phyloP scores from a whole-genome alignment of 2,797 vertebrate genomes.

The Fistularia commersonii region DNA sequence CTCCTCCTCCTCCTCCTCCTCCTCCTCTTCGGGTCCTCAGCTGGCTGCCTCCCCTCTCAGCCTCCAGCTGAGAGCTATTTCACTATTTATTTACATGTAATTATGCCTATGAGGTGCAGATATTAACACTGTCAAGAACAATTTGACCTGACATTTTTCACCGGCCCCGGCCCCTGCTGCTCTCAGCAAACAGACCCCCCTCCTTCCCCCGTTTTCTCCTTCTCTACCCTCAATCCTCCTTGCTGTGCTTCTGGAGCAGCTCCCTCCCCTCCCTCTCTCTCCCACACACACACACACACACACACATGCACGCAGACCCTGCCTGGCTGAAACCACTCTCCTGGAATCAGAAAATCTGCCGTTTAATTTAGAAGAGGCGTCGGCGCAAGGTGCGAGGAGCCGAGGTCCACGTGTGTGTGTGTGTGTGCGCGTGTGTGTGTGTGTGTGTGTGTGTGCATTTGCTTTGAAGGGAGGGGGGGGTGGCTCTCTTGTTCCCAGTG shows the following conservation, averaged over 20 bases:
- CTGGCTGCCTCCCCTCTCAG: slow-evolving; percentile 83
- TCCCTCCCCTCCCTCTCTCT: slow-evolving; percentile 9
- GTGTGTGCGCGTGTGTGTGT: slow-evolving; percentile 27
- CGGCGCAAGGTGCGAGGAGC: slow-evolving; percentile 55
- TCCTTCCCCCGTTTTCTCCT: slow-evolving; percentile 5
- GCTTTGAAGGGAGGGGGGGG: slow-evolving; percentile 39
- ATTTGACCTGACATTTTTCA: slow-evolving; percentile 99
- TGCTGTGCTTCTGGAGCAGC: slow-evolving; percentile 39
- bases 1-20: no score
- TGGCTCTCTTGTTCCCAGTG: slow-evolving; percentile 74
- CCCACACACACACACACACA: slow-evolving; percentile 18
- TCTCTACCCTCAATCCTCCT: slow-evolving; percentile 47
- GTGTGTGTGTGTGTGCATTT: slow-evolving; percentile 22
- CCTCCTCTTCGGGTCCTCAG: slow-evolving; percentile 95
- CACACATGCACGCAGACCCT: slow-evolving; percentile 32
- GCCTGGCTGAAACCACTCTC: slow-evolving; percentile 65
- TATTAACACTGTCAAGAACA: slow-evolving; percentile 99
- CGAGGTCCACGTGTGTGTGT: slow-evolving; percentile 46
- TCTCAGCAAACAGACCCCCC: slow-evolving; percentile 73
- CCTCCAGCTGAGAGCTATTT: slow-evolving; percentile 97
- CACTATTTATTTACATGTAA: slow-evolving; percentile 99
- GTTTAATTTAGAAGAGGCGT: slow-evolving; percentile 81
- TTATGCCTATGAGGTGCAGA: slow-evolving; percentile 99
- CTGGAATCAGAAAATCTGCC: slow-evolving; percentile 84
- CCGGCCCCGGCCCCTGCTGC: slow-evolving; percentile 83